Evolutionary conservation across 1,140 invertebrate genomes (phyloP), one percentile per base, ranked within the genome.

Genomic region (Drosophila kepulauana): DNA sequence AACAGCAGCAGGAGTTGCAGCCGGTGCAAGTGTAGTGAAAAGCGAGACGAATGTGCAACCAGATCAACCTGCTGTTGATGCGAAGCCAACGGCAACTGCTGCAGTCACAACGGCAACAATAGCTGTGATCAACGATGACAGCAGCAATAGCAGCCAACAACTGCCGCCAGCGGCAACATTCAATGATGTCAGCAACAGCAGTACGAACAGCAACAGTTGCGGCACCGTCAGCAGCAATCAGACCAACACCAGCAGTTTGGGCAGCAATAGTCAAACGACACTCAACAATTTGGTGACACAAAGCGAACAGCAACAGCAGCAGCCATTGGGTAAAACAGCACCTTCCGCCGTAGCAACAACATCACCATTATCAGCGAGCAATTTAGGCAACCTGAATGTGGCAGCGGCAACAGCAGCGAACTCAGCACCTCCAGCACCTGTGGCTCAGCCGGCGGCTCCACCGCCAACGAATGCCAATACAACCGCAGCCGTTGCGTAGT

Each of bases 401-500:
- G 13, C 61, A 58, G 49, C 48, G 30, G 57, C 62, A 64, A 13
- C 57, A 59, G 68, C 67, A 63, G 33, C 73, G 28, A 66, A 33
- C 69, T 57, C 78, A 43, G 11, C 68, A 48, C 20, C 75, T 49
- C 43, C 75, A 33, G 45, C 69, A 54, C 43, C 84, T 25, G 77
- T 81, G 35, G 51, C 79, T 2, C 66, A 82, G n/a, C 72, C 89
- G 7, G 63, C 82, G 62, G 73, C 89, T 58, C 69, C 91, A 43
- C 79, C 90, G 30, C 77, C 82, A 75, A 76, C 90, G n/a, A 82
- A 90, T 71, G 71, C 87, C 41, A 88, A 79, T 58, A 92, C 91
- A 59, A 92, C 91, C 38, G 86, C 91, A 28, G 91, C 91, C 43
- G 91, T 92, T 92, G 91, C 91, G 91, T 92, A 92, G 91, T 92